Percentiles rank a stretch among this genome's conserved stretches.
Evolutionary conservation across 2,888 invertebrate genomes (phyloP).

Genomic region (Congeria kusceri): DNA sequence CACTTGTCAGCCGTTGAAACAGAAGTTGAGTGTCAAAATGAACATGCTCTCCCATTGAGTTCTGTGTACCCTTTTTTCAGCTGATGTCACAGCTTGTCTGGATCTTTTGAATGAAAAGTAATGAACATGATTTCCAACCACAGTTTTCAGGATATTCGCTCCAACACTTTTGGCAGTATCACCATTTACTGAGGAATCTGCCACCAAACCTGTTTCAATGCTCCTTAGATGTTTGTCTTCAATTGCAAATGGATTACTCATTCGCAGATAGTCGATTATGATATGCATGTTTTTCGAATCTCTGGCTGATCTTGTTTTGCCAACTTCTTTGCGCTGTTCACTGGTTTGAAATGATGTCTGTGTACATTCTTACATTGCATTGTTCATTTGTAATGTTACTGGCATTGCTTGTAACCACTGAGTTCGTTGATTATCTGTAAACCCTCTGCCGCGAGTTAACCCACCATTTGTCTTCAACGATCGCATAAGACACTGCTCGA

Average conservation of each 20-base stretch:
- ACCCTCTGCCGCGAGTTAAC: slow-evolving; percentile 62
- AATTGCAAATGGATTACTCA: too few relatives aligned
- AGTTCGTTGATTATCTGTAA: slow-evolving; percentile 58
- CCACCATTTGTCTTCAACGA: slow-evolving; percentile 66
- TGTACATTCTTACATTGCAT: slow-evolving; percentile 53
- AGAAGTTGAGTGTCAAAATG: slow-evolving; percentile 40
- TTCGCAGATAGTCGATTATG: too few relatives aligned
- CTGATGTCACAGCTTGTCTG: slow-evolving; percentile 11
- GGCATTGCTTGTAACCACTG: slow-evolving; percentile 66
- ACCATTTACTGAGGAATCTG: slow-evolving; percentile 28
- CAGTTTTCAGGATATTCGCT: neutral
- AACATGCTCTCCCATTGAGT: too few relatives aligned
- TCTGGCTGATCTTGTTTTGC: slow-evolving; percentile 25
- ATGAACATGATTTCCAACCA: slow-evolving; percentile 4
- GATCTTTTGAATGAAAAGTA: slow-evolving; percentile 23
- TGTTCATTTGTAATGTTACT: slow-evolving; percentile 49
- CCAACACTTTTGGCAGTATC: slow-evolving; percentile 21
- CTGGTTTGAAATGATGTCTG: slow-evolving; percentile 48
- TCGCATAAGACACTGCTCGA: slow-evolving; percentile 72
- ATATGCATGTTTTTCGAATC: slow-evolving; percentile 37
- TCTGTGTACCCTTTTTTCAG: neutral
- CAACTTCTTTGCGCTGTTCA: slow-evolving; percentile 59
- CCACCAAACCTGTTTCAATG: slow-evolving; percentile 54
- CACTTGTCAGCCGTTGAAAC: slow-evolving; percentile 34
- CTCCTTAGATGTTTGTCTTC: slow-evolving; percentile 18